Evolutionary conservation across 2,113 vertebrate species (phyloP), one percentile per base, ranked within the genome.

Genomic region (Drymodes brunneopygia): DNA sequence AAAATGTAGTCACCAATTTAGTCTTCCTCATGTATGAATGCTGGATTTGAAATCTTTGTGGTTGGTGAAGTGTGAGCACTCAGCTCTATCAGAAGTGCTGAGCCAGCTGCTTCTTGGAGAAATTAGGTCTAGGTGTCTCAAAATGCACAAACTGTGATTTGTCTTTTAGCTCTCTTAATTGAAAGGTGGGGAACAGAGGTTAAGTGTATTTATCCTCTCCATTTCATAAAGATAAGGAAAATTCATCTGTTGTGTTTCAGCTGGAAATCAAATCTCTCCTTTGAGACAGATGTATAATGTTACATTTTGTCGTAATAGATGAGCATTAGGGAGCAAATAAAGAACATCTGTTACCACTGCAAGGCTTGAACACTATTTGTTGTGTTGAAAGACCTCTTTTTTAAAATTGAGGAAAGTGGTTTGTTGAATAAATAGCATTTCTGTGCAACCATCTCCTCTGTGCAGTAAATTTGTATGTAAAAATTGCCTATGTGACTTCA

Each of bases 171-270:
- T 64, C 15, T 64, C 19, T 27, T 70, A 75, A 53, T 61, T 77
- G 54, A 50, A 80, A 70, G 33, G 29, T 24, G 17, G 10, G 28
- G 79, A 69, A 14, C 74, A 80, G 54, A 93, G 72, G 71, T 82
- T 86, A 93, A 85, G 70, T 79, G 61, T 92, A 53, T 91, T 93
- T 82, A 58, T 88, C 27, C 10, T 94, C 81, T 94, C 65, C 11
- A 31, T 85, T 94, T 88, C 85, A 70, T 94, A 77, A 95, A 88
- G 79, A 92, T 77, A 82, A 1, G 1, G 79, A 70, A 82, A 93
- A 90, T 50, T 69, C 0, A 65, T 90, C 62, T 47, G 8, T 57
- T 86, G n/a, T 61, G 36, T 82, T 86, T 88, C 62, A 88, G 50
- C 33, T 93, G 82, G 66, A 92, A 75, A 90, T 92, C 23, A 83